phyloP scores from a whole-genome alignment of 2,113 vertebrate species.

The Tamias sibiricus region DNA sequence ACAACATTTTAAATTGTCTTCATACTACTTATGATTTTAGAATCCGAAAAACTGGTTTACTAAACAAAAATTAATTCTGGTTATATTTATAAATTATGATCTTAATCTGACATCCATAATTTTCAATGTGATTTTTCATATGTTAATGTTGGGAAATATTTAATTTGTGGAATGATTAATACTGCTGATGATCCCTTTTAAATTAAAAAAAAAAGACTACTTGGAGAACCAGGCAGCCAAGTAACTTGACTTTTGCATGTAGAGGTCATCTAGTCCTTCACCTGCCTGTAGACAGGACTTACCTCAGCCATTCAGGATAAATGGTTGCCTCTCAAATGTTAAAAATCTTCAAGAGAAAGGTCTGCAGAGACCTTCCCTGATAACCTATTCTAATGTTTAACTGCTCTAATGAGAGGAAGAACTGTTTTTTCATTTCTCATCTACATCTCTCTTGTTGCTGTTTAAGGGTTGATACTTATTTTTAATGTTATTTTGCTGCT shows the following conservation, averaged over 20 bases:
- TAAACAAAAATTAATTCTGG: slow-evolving; percentile 24
- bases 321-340: slow-evolving; percentile 50
- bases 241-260: slow-evolving; percentile 19
- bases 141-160: neutral
- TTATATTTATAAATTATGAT: neutral
- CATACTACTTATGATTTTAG: neutral
- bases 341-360: slow-evolving; percentile 59
- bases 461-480: slow-evolving; percentile 73
- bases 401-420: slow-evolving; percentile 72
- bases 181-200: slow-evolving; percentile 16
- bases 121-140: neutral
- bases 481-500: slow-evolving; percentile 78
- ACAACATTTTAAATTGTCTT: slow-evolving; percentile 1
- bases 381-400: slow-evolving; percentile 70
- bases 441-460: slow-evolving; percentile 71
- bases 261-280: slow-evolving; percentile 63
- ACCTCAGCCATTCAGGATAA: slow-evolving; percentile 58
- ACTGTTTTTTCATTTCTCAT: slow-evolving; percentile 58
- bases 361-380: slow-evolving; percentile 68
- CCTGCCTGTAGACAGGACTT: neutral
- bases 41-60: neutral
- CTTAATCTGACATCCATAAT: neutral
- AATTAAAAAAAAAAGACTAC: slow-evolving; percentile 1
- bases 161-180: neutral
- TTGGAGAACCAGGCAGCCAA: slow-evolving; percentile 8